phyloP scores from a whole-genome alignment of 1,140 invertebrate species.

The Nephotettix cincticeps region DNA sequence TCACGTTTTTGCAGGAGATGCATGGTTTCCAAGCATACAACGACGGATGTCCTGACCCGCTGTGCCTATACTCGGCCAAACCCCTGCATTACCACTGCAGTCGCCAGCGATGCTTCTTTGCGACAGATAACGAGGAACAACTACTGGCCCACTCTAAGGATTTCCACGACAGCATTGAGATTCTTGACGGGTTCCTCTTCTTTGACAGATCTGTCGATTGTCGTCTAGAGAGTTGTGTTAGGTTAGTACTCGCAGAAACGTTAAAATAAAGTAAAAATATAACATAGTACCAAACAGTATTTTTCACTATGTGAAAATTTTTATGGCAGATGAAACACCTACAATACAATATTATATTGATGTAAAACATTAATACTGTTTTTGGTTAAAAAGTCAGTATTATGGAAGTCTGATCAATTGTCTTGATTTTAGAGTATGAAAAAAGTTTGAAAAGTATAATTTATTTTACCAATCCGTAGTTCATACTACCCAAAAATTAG shows the following conservation, averaged over 20 bases:
- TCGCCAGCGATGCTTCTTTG: constrained; percentile 69
- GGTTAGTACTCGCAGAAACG: constrained; percentile 38
- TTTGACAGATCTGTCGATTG: constrained; percentile 79
- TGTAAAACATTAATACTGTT: too few relatives aligned
- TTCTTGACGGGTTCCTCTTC: constrained; percentile 78
- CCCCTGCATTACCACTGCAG: constrained; percentile 74
- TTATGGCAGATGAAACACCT: too few relatives aligned
- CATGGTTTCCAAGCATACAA: constrained; percentile 60
- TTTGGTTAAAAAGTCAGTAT: too few relatives aligned
- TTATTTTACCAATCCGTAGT: too few relatives aligned
- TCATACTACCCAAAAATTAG: too few relatives aligned
- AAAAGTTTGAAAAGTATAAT: too few relatives aligned
- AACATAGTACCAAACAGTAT: too few relatives aligned
- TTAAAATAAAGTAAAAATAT: too few relatives aligned
- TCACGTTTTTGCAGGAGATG: constrained; percentile 52
- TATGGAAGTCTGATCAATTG: too few relatives aligned
- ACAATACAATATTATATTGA: too few relatives aligned
- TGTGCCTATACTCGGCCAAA: constrained; percentile 59
- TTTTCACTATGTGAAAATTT: too few relatives aligned
- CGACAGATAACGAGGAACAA: constrained; percentile 65
- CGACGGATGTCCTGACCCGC: constrained; percentile 62
- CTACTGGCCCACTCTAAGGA: constrained; percentile 73
- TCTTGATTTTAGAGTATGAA: too few relatives aligned
- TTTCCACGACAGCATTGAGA: constrained; percentile 80
- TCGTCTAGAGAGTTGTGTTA: constrained; percentile 62